Conservation (phyloP, 2,888 invertebrate species). For the Frankliniella intonsa region DNA sequence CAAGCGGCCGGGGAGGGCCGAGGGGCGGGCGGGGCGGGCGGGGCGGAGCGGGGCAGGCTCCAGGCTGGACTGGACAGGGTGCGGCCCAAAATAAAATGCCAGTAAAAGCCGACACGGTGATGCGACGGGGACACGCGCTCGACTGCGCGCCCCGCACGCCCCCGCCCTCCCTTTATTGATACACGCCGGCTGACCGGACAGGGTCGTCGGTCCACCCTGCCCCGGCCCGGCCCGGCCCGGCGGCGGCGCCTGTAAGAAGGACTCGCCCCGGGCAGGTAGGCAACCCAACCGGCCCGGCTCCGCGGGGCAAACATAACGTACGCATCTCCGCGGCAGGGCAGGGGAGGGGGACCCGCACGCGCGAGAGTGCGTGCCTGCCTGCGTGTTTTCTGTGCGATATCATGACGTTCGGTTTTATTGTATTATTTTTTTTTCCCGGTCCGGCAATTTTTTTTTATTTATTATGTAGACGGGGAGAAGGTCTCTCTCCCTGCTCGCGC, state of each 20-base stretch:
- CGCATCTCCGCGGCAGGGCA: not conserved
- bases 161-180: too few relatives aligned
- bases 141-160: too few relatives aligned
- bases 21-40: not conserved
- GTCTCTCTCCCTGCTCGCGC: not conserved
- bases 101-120: conserved; percentile 17
- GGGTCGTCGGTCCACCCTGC: not conserved
- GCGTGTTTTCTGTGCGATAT: not conserved
- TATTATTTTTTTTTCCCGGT: not conserved
- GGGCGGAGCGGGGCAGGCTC: not conserved
- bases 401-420: not conserved
- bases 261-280: too few relatives aligned
- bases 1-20: not conserved
- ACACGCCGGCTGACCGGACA: too few relatives aligned
- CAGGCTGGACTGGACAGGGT: too few relatives aligned
- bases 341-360: not conserved
- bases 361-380: not conserved
- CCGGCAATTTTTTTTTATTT: not conserved
- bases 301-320: not conserved
- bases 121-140: not conserved
- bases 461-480: too few relatives aligned
- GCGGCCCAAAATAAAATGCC: conserved; percentile 17
- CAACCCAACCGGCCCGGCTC: too few relatives aligned
- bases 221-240: too few relatives aligned
- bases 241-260: not conserved